Conservation (phyloP, 1,140 invertebrate genomes). For the Scaptomyza montana region DNA sequence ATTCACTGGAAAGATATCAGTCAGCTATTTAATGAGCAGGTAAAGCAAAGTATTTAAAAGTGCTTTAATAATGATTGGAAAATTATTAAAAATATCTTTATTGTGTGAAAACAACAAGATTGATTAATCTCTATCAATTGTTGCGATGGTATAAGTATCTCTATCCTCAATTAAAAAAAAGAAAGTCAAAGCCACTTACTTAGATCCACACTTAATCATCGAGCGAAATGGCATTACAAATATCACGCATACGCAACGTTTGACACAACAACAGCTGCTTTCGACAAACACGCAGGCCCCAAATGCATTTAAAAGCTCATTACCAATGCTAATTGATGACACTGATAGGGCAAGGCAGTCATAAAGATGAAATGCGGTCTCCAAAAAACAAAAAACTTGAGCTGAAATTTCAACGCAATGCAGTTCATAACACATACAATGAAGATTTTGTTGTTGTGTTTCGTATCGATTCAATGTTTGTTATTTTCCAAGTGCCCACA, state of each 20-base stretch:
- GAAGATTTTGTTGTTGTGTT: constrained; percentile 32
- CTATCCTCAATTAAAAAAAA: constrained; percentile 31
- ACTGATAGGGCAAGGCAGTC: constrained; percentile 2
- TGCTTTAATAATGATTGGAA: too few relatives aligned
- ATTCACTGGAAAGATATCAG: constrained; percentile 56
- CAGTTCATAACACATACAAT: constrained; percentile 1
- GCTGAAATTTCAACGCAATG: constrained; percentile 33
- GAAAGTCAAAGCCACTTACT: constrained; percentile 52
- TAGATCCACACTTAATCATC: background rate
- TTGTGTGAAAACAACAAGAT: background rate
- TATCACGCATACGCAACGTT: constrained; percentile 69
- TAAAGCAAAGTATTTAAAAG: too few relatives aligned
- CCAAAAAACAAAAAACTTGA: constrained; percentile 3
- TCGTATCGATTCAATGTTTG: constrained; percentile 60
- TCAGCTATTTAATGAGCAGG: too few relatives aligned
- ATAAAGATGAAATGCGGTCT: constrained; percentile 6
- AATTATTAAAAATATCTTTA: background rate
- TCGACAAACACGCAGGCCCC: constrained; percentile 62
- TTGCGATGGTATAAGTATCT: background rate
- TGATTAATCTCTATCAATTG: constrained; percentile 1
- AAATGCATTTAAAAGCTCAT: constrained; percentile 77
- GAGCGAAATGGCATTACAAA: constrained; percentile 60
- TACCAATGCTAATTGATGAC: constrained; percentile 74
- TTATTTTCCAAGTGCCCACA: constrained; percentile 79
- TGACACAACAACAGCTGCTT: constrained; percentile 47